A percentile compares a stretch with the other conserved stretches of the same genome.
Evolutionary conservation across 2,113 vertebrate species (phyloP).

Genomic region (Thunnus thynnus): DNA sequence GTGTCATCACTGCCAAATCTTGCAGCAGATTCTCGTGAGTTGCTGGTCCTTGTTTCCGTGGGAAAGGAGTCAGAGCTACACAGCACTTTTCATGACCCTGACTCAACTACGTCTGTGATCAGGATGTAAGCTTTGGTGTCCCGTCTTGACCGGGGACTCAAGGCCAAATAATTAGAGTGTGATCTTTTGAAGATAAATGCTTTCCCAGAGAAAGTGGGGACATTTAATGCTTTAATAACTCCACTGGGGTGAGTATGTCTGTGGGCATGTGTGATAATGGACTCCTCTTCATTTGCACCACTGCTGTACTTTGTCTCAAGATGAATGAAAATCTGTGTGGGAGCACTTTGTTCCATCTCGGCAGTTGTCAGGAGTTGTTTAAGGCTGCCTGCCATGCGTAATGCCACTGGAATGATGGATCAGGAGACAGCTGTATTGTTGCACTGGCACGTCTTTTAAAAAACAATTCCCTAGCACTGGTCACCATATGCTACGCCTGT

Average conservation of each 20-base stretch:
- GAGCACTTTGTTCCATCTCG: slow-evolving; percentile 7
- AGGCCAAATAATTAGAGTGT: slow-evolving; percentile 33
- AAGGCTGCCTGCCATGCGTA: slow-evolving; percentile 7
- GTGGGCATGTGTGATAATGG: neutral
- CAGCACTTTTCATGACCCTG: slow-evolving; percentile 49
- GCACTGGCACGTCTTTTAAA: neutral
- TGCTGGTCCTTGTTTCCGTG: slow-evolving; percentile 53
- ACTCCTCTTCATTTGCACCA: neutral
- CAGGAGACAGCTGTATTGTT: slow-evolving; percentile 12
- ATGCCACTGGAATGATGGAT: slow-evolving; percentile 22
- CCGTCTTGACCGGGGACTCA: slow-evolving; percentile 8
- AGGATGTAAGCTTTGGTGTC: slow-evolving; percentile 15
- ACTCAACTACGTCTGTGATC: slow-evolving; percentile 22
- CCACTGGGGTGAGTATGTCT: slow-evolving; percentile 6
- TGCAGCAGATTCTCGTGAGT: neutral
- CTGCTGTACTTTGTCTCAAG: neutral
- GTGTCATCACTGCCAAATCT: neutral
- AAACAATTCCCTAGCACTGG: neutral
- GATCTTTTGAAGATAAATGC: slow-evolving; percentile 38
- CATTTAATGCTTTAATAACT: slow-evolving; percentile 22
- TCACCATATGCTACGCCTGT: neutral
- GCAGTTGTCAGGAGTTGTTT: slow-evolving; percentile 23
- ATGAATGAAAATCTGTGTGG: neutral
- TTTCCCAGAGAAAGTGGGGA: slow-evolving; percentile 56
- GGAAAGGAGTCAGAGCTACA: slow-evolving; percentile 42